Evolutionary conservation across 1,140 invertebrate genomes (phyloP).

Genomic region (Trichonephila inaurata): DNA sequence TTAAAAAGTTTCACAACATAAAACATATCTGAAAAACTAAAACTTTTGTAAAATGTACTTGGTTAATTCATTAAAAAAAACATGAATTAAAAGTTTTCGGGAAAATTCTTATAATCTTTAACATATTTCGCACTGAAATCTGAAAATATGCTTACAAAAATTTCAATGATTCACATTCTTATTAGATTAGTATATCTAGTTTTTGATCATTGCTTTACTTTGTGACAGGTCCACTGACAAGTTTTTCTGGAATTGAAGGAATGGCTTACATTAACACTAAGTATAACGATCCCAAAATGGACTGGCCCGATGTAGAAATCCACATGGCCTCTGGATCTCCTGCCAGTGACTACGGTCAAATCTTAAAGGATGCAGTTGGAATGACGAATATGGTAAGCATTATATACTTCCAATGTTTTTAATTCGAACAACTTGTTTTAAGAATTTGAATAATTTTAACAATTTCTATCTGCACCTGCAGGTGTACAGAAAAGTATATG

Average conservation of each 20-base stretch:
- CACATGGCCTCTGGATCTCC: conserved; percentile 83
- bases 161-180: no score
- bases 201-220: background rate
- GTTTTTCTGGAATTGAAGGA: conserved; percentile 84
- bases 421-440: no score
- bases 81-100: no score
- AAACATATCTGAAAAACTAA: no score
- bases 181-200: no score
- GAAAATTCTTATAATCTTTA: no score
- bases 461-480: conserved; percentile 3
- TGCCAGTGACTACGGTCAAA: conserved; percentile 71
- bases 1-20: no score
- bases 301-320: conserved; percentile 90
- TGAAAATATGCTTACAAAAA: no score
- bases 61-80: no score
- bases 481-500: conserved; percentile 76
- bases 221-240: conserved; percentile 61
- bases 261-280: conserved; percentile 91
- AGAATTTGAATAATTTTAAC: no score
- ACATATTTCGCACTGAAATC: no score
- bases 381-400: conserved; percentile 48
- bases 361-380: conserved; percentile 44
- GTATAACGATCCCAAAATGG: conserved; percentile 86
- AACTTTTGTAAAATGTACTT: no score
- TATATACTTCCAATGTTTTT: background rate